Conservation (phyloP, 2,888 invertebrate genomes). For the Dinocampus coccinellae region DNA sequence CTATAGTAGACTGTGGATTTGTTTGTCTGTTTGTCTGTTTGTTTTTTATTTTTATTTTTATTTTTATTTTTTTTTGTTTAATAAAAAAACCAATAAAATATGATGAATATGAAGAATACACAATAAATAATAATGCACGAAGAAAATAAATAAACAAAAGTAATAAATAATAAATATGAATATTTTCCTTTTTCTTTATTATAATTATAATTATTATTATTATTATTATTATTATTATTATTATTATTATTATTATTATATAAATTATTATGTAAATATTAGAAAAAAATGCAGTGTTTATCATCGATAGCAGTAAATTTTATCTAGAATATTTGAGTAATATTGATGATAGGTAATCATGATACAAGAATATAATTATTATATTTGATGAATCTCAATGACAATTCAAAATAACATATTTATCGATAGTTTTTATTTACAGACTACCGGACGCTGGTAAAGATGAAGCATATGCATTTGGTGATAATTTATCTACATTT, state of each 20-base stretch:
- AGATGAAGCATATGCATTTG: constrained; percentile 39
- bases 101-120: neutral
- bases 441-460: constrained; percentile 55
- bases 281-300: too few relatives aligned
- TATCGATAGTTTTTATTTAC: constrained; percentile 50
- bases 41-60: too few relatives aligned
- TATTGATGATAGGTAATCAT: neutral
- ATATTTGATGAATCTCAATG: neutral
- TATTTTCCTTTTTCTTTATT: too few relatives aligned
- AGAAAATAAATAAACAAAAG: neutral
- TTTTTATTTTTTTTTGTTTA: too few relatives aligned
- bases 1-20: too few relatives aligned
- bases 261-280: neutral
- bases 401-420: constrained; percentile 34
- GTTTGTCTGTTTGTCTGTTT: too few relatives aligned
- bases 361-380: neutral
- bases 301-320: neutral
- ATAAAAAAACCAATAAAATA: too few relatives aligned
- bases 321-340: neutral
- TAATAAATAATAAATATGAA: neutral
- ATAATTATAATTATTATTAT: too few relatives aligned
- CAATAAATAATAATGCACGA: neutral
- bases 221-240: too few relatives aligned
- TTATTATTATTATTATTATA: neutral
- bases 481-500: too few relatives aligned